Base-by-base conservation (phyloP, 2,888 invertebrate species). In the Pachydiplax longipennis region DNA sequence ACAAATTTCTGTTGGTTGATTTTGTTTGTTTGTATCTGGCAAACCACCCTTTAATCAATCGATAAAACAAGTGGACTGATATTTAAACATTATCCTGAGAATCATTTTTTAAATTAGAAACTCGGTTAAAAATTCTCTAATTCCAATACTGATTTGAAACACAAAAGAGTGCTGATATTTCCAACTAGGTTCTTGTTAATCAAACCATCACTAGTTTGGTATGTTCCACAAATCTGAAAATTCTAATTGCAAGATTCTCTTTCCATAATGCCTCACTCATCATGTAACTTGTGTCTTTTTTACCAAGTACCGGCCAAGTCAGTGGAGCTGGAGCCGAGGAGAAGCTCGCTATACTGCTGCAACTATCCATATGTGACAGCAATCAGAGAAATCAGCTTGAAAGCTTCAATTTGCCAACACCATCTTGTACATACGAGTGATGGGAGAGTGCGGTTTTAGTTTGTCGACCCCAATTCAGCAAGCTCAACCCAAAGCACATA, bases 311-410 rank as follows among this genome's bases (percentile, higher is more conserved):
- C 98, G 99, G 92, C 99, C 99, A 92, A 98, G 97, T 92, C 98
- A 98, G 92, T 98, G 98, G 98, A 96, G 97, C 93, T 98, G 98
- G 97, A 95, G 97, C 92, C 96, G 98, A 93, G 98, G 98, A 18
- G 98, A 98, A 94, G 98, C 98, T 15, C 96, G 98, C 93, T 98
- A 98, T 94, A 98, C 98, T 37, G 98, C 98, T 65, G 98, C 98
- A 91, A 98, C 98, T 91, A 98, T 98, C 94, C 98, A 98, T 94
- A 98, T 98, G 98, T 98, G 95, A 96, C 93, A 81, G 65, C 81
- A 81, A 35, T 80, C 80, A 22, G 35, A 12, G 44, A 87, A 87
- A 61, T 87, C 61, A 87, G n/a, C 61, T 58, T 65, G n/a, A 40
- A 87, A 61, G 25, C 87, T 83, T 58, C 22, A 61, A 53, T 83